Conservation (phyloP, 1,140 invertebrate species). For the Temnothorax nylanderi region DNA sequence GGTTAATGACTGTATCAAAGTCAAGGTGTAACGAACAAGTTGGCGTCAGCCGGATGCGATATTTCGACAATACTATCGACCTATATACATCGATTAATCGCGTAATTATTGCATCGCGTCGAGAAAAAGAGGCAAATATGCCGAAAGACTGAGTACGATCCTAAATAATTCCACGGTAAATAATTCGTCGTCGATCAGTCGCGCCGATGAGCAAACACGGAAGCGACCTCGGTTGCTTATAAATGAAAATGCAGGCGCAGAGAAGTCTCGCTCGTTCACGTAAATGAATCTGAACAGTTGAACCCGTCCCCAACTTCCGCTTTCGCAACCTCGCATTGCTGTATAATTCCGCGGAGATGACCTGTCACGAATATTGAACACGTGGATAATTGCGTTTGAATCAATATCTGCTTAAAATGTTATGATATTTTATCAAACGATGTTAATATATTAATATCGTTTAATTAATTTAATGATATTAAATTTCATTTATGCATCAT, state of each 20-base stretch:
- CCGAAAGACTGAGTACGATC: neutral
- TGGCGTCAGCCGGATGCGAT: neutral
- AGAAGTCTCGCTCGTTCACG: slow-evolving; percentile 59
- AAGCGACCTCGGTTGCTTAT: slow-evolving; percentile 59
- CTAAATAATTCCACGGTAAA: slow-evolving; percentile 18
- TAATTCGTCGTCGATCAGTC: slow-evolving; percentile 1
- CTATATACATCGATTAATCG: neutral
- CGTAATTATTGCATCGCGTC: neutral
- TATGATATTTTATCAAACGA: neutral
- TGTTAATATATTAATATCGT: neutral
- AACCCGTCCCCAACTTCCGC: slow-evolving; percentile 74
- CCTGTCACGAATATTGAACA: slow-evolving; percentile 66
- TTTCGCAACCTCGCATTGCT: slow-evolving; percentile 69
- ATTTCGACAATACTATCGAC: slow-evolving; percentile 10
- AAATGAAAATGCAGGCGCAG: slow-evolving; percentile 72
- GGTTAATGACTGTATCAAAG: neutral
- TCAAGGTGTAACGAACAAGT: neutral
- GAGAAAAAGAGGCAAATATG: neutral
- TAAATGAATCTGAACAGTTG: slow-evolving; percentile 73
- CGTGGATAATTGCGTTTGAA: slow-evolving; percentile 49
- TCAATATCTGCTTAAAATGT: slow-evolving; percentile 3
- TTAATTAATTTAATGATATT: neutral
- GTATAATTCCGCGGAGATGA: slow-evolving; percentile 62
- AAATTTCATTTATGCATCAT: neutral
- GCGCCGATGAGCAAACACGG: neutral